Evolutionary conservation across 2,113 vertebrate genomes (phyloP), one percentile per base, ranked within the genome.

Genomic region (Nansenia antarctica): DNA sequence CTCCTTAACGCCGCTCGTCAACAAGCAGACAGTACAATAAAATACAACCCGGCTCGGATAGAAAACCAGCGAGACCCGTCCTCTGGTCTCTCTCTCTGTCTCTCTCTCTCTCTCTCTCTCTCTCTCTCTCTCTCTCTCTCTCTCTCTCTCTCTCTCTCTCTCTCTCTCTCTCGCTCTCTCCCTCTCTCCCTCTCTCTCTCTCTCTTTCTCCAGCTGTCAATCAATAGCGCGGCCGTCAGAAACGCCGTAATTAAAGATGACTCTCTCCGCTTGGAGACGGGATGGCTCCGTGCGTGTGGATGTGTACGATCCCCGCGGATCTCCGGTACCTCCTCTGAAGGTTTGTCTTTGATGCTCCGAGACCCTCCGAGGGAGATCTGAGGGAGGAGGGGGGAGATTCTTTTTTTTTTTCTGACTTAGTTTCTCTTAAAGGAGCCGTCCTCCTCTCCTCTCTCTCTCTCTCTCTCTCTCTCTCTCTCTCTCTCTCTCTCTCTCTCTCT

Each of bases 201-300:
- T n/a, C n/a, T n/a, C n/a, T n/a, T n/a, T n/a, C n/a, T n/a, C 85
- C 80, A 84, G 86, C 91, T 93, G 87, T 92, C 91, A 93, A 92
- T 93, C 93, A 90, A 85, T 87, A 88, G 86, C 90, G 91, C 91
- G 90, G 85, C 90, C 92, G 92, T 94, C 93, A 94, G 94, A 92
- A 29, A 37, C 91, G 88, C 81, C 82, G 89, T 88, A 86, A 92
- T 93, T 93, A 93, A 92, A 86, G 93, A 92, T 89, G 90, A 93
- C 88, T 91, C 92, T 89, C 89, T 89, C 90, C n/a, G 89, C 81
- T 92, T 87, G 87, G 87, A 89, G n/a, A n/a, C n/a, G n/a, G n/a
- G n/a, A 90, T 84, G 91, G 91, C 88, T 89, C 86, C 83, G 89
- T 90, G 84, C 88, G 88, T 85, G 85, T 89, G 88, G 65, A 91